Evolutionary conservation across 2,113 vertebrate genomes (phyloP).

Genomic region (Oceanites oceanicus): DNA sequence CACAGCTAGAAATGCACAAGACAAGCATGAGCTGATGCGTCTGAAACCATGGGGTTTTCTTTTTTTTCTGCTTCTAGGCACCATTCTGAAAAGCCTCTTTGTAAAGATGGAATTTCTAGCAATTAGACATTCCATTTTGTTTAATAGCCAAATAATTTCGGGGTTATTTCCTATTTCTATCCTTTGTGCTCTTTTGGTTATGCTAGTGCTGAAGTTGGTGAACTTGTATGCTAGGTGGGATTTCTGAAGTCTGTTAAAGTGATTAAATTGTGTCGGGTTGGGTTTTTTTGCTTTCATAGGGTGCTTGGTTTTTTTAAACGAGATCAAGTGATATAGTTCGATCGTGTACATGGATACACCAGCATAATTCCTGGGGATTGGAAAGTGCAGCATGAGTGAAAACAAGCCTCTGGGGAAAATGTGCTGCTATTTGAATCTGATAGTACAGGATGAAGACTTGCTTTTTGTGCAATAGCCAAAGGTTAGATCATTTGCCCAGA

Average conservation of each 20-base stretch:
- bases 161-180: neutral
- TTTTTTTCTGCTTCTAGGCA: neutral
- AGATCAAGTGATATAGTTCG: neutral
- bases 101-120: neutral
- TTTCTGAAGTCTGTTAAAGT: neutral
- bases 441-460: neutral
- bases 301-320: neutral
- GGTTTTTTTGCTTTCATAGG: neutral
- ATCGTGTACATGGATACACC: neutral
- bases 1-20: neutral
- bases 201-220: neutral
- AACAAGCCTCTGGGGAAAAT: neutral
- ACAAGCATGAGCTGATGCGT: neutral
- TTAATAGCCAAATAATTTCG: neutral
- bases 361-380: neutral
- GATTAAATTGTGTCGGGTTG: neutral
- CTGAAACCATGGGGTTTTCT: neutral
- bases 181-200: neutral
- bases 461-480: neutral
- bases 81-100: neutral
- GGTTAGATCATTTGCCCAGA: neutral
- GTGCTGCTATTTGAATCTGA: neutral
- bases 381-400: neutral
- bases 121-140: neutral
- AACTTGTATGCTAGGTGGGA: neutral